A percentile compares a stretch with the other conserved stretches of the same genome.
phyloP scores from a whole-genome alignment of 53 echinoderm and acorn worm species.

The Actinopyga echinites region DNA sequence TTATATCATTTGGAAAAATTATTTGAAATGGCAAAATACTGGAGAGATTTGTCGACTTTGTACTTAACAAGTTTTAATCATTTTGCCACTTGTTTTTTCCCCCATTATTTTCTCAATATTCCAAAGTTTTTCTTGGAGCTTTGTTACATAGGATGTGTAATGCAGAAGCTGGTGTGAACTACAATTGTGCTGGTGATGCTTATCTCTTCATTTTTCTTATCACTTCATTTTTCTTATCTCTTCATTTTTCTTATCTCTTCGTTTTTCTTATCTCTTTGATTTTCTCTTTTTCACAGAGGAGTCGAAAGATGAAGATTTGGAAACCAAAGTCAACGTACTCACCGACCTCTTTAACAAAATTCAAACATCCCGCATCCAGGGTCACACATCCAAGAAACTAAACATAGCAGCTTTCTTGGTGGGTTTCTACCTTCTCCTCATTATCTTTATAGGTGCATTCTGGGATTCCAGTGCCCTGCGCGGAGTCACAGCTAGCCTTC shows the following conservation, averaged over 20 bases:
- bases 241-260: background rate
- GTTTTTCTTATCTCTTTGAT: background rate
- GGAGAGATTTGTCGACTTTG: too few species aligned
- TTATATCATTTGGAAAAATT: too few species aligned
- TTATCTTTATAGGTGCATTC: slow-evolving; percentile 34
- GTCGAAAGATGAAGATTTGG: slow-evolving; percentile 13
- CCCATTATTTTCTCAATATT: too few species aligned
- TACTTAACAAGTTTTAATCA: too few species aligned
- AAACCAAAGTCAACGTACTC: slow-evolving; percentile 24
- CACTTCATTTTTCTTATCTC: too few species aligned
- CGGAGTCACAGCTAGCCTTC: slow-evolving; percentile 6
- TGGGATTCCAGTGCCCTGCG: slow-evolving; percentile 32
- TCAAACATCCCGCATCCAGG: slow-evolving; percentile 35
- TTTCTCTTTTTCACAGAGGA: background rate
- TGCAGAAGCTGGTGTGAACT: too few species aligned
- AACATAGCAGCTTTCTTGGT: slow-evolving; percentile 22
- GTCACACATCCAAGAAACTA: slow-evolving; percentile 21
- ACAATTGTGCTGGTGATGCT: too few species aligned
- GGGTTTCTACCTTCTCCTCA: slow-evolving; percentile 16
- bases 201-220: too few species aligned
- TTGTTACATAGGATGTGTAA: too few species aligned
- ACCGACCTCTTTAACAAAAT: slow-evolving; percentile 25
- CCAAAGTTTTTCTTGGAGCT: too few species aligned
- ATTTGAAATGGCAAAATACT: too few species aligned
- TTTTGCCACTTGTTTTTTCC: too few species aligned